Percentiles rank a stretch among this genome's conserved stretches.
Conservation (phyloP, 2,888 invertebrate genomes). For the Strigamia maritima region DNA sequence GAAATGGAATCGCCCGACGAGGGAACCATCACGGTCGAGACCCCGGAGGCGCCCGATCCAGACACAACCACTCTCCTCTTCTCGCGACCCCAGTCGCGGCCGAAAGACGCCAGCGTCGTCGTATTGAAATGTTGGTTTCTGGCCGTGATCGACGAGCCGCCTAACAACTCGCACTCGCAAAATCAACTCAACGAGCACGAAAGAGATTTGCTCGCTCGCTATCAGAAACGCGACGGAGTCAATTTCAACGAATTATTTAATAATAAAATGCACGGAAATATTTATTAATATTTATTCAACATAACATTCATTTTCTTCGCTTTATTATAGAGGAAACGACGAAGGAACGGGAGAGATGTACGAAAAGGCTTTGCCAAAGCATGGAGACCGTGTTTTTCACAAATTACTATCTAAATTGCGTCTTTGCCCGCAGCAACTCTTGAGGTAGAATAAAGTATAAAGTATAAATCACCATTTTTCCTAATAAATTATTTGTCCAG, state of each 20-base stretch:
- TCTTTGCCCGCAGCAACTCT: slow-evolving; percentile 73
- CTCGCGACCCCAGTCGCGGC: slow-evolving; percentile 13
- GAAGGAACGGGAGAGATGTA: slow-evolving; percentile 63
- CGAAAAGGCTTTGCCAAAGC: slow-evolving; percentile 72
- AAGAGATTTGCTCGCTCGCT: slow-evolving; percentile 39
- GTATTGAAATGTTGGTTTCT: slow-evolving; percentile 38
- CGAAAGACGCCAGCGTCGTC: not conserved
- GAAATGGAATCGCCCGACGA: slow-evolving; percentile 42
- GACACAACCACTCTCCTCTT: slow-evolving; percentile 38
- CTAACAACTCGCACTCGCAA: not conserved
- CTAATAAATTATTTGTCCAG: no score
- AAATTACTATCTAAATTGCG: slow-evolving; percentile 70
- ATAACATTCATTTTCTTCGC: no score
- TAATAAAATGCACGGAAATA: slow-evolving; percentile 11
- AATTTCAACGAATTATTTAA: slow-evolving; percentile 44
- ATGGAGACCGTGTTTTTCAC: slow-evolving; percentile 79
- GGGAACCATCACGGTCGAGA: slow-evolving; percentile 41
- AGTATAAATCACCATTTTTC: no score
- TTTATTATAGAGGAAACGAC: slow-evolving; percentile 2
- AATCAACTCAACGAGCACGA: slow-evolving; percentile 41
- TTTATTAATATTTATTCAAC: no score
- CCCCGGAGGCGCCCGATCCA: slow-evolving; percentile 38
- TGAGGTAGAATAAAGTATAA: no score
- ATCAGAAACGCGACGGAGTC: slow-evolving; percentile 41
- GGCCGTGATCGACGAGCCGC: slow-evolving; percentile 41